Evolutionary conservation across 1,140 invertebrate genomes (phyloP).

Genomic region (Sarcophaga bullata): DNA sequence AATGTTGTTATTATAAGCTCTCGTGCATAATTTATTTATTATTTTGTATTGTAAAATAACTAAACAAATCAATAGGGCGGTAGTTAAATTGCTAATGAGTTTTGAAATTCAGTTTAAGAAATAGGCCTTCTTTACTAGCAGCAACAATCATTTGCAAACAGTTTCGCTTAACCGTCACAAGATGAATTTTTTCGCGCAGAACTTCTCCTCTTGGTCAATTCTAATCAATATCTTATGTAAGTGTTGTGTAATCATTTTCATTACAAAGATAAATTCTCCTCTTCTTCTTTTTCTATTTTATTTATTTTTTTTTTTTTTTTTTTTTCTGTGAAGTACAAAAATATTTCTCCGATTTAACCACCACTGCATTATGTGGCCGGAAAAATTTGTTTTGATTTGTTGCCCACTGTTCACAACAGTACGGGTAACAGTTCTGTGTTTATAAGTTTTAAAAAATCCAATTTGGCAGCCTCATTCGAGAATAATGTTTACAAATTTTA

Average conservation of each 20-base stretch:
- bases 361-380: constrained; percentile 56
- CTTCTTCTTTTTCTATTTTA: background rate
- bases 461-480: background rate
- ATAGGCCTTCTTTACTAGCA: too few relatives aligned
- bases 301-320: too few relatives aligned
- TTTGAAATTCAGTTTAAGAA: too few relatives aligned
- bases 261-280: background rate
- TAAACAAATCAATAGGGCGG: too few relatives aligned
- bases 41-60: too few relatives aligned
- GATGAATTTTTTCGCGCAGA: constrained; percentile 10
- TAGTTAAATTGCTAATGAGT: too few relatives aligned
- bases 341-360: constrained; percentile 48
- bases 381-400: constrained; percentile 42
- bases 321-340: constrained; percentile 47
- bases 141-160: too few relatives aligned
- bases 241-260: too few relatives aligned
- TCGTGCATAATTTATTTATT: too few relatives aligned
- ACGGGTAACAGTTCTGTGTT: constrained; percentile 19
- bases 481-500: constrained; percentile 49
- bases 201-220: constrained; percentile 47
- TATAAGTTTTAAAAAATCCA: constrained; percentile 48
- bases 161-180: background rate
- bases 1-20: too few relatives aligned
- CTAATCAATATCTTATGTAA: constrained; percentile 55
- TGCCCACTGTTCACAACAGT: constrained; percentile 3